Evolutionary conservation across 2,888 invertebrate genomes (phyloP), one percentile per base, ranked within the genome.

Genomic region (Nemoura dubitans): DNA sequence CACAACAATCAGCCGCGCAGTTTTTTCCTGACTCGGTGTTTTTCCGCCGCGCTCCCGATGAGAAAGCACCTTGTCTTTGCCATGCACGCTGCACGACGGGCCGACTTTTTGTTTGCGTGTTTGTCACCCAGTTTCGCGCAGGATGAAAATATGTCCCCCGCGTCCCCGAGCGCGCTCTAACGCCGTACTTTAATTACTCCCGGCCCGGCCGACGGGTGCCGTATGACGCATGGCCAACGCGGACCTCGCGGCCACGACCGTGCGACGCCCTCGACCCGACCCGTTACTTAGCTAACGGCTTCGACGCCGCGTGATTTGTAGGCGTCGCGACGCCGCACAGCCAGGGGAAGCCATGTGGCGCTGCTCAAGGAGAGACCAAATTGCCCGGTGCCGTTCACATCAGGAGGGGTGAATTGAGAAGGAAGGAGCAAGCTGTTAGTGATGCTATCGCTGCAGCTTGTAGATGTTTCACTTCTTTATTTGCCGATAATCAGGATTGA

Each of bases 261-360:
- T 10, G 36, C 59, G 83, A 27, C 59, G 36, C n/a, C 30, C 7
- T 6, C 59, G 83, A 26, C 86, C 42, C 30, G 81, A 25, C 42
- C 59, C 86, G 21, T 76, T 80, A 81, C 82, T 86, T 86, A 86
- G 59, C 78, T 81, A 86, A 81, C 84, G 78, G 30, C 84, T 77
- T 86, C 86, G 86, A 86, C 86, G 78, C 86, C 78, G 43, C 42
- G 59, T 86, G 86, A 86, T 86, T 86, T 86, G 86, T 86, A 80
- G 76, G 78, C 85, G 76, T 25, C 81, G 81, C 42, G 43, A 43
- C 43, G 42, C 84, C 26, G 42, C 10, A 14, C n/a, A 25, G 42
- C 83, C 10, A 43, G 27, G 21, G 83, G 76, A 86, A 86, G 76
- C 86, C 86, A 76, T 30, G 86, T 28, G 86, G 84, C 42, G 27